Evolutionary conservation across 2,113 vertebrate genomes (phyloP).

Genomic region (Semicossyphus pulcher): DNA sequence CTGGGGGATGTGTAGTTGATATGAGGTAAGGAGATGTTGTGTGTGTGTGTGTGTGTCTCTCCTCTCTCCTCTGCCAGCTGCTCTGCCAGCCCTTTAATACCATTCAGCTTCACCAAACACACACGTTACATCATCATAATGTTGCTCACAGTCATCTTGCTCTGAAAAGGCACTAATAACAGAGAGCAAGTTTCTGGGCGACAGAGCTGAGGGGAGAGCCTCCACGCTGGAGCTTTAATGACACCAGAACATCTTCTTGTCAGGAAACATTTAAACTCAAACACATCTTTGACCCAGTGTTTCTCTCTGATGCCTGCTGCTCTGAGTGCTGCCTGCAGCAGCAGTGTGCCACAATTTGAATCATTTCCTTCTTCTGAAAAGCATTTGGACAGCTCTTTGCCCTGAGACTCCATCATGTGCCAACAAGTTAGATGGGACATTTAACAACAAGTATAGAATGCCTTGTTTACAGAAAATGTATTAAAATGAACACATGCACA

Average conservation of each 20-base stretch:
- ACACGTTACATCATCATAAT: constrained; percentile 62
- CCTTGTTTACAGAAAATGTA: not conserved
- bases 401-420: not conserved
- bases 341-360: constrained; percentile 10
- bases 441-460: constrained; percentile 18
- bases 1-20: constrained; percentile 27
- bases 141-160: constrained; percentile 19
- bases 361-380: not conserved
- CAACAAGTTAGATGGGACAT: constrained; percentile 6
- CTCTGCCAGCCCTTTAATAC: constrained; percentile 38
- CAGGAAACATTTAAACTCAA: constrained; percentile 36
- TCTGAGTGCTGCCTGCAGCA: constrained; percentile 9
- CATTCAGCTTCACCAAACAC: constrained; percentile 27
- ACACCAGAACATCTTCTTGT: constrained; percentile 24
- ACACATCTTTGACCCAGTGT: constrained; percentile 19
- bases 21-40: constrained; percentile 38
- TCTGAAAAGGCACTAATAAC: constrained; percentile 38
- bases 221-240: constrained; percentile 18
- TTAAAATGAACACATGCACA: not conserved
- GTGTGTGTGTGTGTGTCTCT: constrained; percentile 2
- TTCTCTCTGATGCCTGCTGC: constrained; percentile 12
- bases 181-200: constrained; percentile 22
- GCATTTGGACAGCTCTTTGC: constrained; percentile 9
- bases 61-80: constrained; percentile 43
- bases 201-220: constrained; percentile 22